Conservation (phyloP, 1,140 invertebrate species). For the Diprion similis region DNA sequence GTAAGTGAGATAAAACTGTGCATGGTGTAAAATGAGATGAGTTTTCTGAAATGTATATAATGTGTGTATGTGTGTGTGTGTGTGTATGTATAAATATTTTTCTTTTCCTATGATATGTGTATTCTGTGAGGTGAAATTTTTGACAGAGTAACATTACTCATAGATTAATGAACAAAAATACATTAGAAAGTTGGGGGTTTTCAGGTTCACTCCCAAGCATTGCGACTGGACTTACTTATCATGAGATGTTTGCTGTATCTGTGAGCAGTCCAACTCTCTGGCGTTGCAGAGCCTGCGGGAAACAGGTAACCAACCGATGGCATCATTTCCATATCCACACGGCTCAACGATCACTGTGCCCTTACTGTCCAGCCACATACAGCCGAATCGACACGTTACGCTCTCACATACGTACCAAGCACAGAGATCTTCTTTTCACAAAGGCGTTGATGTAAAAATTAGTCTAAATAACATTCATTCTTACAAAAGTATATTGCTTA, state of each 20-base stretch:
- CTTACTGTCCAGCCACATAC: slow-evolving; percentile 84
- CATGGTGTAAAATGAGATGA: neutral
- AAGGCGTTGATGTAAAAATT: slow-evolving; percentile 48
- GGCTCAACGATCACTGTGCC: slow-evolving; percentile 78
- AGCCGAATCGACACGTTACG: slow-evolving; percentile 84
- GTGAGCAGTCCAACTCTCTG: slow-evolving; percentile 72
- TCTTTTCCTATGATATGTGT: neutral
- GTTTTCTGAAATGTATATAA: neutral
- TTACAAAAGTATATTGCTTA: neutral
- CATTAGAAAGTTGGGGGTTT: slow-evolving; percentile 38
- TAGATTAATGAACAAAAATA: neutral
- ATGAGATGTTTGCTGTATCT: slow-evolving; percentile 80
- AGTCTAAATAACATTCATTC: too few relatives aligned
- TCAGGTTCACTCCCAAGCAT: slow-evolving; percentile 56
- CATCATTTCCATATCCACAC: slow-evolving; percentile 87
- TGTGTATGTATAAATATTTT: too few relatives aligned
- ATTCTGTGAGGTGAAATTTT: neutral
- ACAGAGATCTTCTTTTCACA: slow-evolving; percentile 66
- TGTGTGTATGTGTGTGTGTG: neutral
- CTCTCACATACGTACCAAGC: slow-evolving; percentile 78
- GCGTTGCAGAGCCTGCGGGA: slow-evolving; percentile 81
- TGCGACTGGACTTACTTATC: slow-evolving; percentile 71
- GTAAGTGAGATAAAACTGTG: neutral
- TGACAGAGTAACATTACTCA: neutral
- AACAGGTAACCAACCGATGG: slow-evolving; percentile 86